phyloP scores from a whole-genome alignment of 2,888 invertebrate species.

The Mycogona germanica region DNA sequence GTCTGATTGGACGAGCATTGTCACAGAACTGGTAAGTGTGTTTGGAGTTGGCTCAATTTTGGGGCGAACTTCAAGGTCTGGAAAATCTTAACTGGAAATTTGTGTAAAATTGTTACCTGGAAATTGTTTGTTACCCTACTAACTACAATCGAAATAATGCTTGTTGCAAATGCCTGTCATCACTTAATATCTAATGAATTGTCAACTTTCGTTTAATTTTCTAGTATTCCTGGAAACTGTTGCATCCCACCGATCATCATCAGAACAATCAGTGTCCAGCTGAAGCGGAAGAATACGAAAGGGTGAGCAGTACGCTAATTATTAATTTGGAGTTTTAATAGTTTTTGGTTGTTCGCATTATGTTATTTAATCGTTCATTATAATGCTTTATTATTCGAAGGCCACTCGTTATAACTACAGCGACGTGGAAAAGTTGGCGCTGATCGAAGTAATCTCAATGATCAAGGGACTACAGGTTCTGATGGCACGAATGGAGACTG shows the following conservation, averaged over 20 bases:
- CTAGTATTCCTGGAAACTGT: conserved; percentile 86
- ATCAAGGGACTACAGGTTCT: conserved; percentile 94
- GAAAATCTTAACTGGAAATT: no score
- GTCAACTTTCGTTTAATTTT: no score
- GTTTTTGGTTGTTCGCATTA: no score
- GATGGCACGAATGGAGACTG: conserved; percentile 95
- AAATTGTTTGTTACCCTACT: no score
- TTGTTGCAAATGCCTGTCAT: no score
- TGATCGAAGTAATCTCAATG: conserved; percentile 98
- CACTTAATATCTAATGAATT: no score
- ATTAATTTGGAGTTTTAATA: no score
- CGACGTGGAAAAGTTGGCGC: conserved; percentile 91
- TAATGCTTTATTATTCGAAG: conserved; percentile 36
- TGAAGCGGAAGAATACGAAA: conserved; percentile 96
- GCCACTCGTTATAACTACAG: conserved; percentile 96
- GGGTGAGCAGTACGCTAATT: conserved; percentile 43
- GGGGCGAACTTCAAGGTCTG: no score
- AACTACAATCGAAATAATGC: no score
- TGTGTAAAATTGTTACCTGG: no score
- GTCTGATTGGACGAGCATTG: conserved; percentile 93
- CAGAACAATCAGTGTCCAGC: conserved; percentile 88
- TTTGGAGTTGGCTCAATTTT: conserved; percentile 1
- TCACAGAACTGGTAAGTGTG: conserved; percentile 61
- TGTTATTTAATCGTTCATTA: background rate
- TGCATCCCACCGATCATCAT: conserved; percentile 95